These are phyloP conservation scores for Pipistrellus nathusii DNA, from an alignment of 2,797 vertebrate species.

Conservation along the genomic window DNA sequence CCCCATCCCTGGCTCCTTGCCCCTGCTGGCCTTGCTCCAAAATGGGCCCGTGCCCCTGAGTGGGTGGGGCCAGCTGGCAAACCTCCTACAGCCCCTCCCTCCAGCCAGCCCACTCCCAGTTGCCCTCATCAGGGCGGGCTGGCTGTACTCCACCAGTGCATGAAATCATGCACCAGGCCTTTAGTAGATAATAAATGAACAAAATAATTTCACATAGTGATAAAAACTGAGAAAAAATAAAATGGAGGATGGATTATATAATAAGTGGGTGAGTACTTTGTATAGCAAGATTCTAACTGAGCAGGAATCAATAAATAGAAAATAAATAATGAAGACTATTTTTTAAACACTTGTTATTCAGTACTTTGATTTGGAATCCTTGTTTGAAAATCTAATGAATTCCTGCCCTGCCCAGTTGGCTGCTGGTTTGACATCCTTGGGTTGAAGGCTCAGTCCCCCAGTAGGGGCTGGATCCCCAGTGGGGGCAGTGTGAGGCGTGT, in stretches of 20 bases:
- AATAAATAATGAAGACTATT: neutral
- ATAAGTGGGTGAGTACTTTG: neutral
- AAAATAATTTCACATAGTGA: conserved; percentile 41
- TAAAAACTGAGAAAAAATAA: conserved; percentile 43
- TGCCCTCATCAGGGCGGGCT: too few species aligned
- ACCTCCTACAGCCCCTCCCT: too few species aligned
- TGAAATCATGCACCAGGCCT: too few species aligned
- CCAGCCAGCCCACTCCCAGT: too few species aligned
- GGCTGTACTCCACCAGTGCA: too few species aligned
- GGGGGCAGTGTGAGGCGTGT: neutral
- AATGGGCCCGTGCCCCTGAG: too few species aligned
- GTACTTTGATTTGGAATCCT: neutral
- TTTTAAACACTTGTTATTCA: neutral
- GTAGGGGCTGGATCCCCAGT: neutral
- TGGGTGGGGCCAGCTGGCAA: too few species aligned
- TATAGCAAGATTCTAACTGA: neutral
- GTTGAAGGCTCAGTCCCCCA: neutral
- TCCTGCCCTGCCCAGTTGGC: neutral
- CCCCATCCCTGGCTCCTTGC: too few species aligned
- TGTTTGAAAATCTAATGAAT: neutral
- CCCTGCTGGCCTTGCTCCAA: too few species aligned
- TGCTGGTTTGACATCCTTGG: neutral
- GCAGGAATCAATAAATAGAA: conserved; percentile 14
- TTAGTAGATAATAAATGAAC: neutral
- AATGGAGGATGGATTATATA: neutral